These are phyloP conservation scores for Mastacembelus armatus DNA, from an alignment of 2,797 vertebrate genomes.

Conservation along the genomic window DNA sequence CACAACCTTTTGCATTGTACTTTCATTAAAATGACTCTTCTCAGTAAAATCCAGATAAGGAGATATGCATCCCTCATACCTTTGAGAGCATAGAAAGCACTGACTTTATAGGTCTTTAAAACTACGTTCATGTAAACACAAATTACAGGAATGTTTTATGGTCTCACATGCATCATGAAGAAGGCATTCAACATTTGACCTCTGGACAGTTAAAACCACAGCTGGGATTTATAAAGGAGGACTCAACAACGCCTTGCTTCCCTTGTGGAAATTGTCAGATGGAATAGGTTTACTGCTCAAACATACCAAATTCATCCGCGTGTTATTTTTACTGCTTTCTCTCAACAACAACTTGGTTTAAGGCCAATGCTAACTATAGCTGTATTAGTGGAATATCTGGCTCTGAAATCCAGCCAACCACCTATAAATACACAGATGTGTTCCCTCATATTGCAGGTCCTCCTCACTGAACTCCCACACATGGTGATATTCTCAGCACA, in stretches of 20 bases:
- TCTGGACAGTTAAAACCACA: slow-evolving; percentile 77
- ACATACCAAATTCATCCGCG: slow-evolving; percentile 63
- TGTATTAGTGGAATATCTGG: slow-evolving; percentile 52
- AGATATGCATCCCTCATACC: slow-evolving; percentile 29
- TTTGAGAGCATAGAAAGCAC: slow-evolving; percentile 16
- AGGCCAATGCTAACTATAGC: slow-evolving; percentile 65
- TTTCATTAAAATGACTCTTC: slow-evolving; percentile 20
- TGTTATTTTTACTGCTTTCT: slow-evolving; percentile 64
- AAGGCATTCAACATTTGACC: slow-evolving; percentile 79
- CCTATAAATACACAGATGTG: slow-evolving; percentile 70
- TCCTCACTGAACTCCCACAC: slow-evolving; percentile 33
- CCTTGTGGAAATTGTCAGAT: slow-evolving; percentile 69
- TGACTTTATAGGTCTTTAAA: slow-evolving; percentile 71
- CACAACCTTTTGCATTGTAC: too few species aligned
- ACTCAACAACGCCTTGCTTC: slow-evolving; percentile 73
- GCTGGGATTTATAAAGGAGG: slow-evolving; percentile 81
- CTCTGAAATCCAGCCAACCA: slow-evolving; percentile 46
- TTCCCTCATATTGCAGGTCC: slow-evolving; percentile 35
- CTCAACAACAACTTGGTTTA: slow-evolving; percentile 69
- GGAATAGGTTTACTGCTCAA: slow-evolving; percentile 68
- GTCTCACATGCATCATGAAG: slow-evolving; percentile 71
- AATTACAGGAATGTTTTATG: slow-evolving; percentile 78
- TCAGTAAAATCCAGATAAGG: slow-evolving; percentile 32
- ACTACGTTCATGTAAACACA: slow-evolving; percentile 70
- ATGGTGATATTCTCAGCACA: slow-evolving; percentile 36